Evolutionary conservation across 2,113 vertebrate genomes (phyloP), one percentile per base, ranked within the genome.

Genomic region (Dendrocopos noguchii): DNA sequence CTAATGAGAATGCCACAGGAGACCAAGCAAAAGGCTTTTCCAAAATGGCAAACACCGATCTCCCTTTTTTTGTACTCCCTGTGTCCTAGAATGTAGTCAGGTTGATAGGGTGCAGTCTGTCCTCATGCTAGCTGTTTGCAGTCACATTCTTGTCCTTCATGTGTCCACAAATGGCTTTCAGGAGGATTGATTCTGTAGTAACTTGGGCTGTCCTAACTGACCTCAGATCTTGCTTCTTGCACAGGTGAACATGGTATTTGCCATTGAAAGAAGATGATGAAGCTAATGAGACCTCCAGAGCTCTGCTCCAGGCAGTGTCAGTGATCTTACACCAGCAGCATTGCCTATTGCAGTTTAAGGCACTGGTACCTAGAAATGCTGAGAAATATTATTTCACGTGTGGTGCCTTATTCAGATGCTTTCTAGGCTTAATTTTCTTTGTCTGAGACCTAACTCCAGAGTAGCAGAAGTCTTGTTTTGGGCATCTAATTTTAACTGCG

Each of bases 21-120:
- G 25, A 70, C 15, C 6, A 65, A 76, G 22, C 1, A 6, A 61
- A 85, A 57, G 17, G 9, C 60, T 36, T 64, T 90, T 31, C 21
- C 76, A 24, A 61, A 66, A 61, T 0, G 0, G 2, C 10, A 14
- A 61, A 24, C 8, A 0, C 9, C 42, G 44, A 21, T 87, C 21
- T 75, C 18, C 24, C 10, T 60, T 82, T 57, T 70, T 16, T 33
- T 64, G n/a, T 55, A 10, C 10, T 34, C 1, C 15, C 47, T 10
- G 6, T 34, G 50, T 55, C 39, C 31, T 44, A 59, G 39, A 50
- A n/a, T 19, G 33, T 4, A 29, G 0, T 42, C 6, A 11, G 20
- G 25, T 47, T 57, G 59, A 4, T 19, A 47, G 22, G 50, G 12
- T 14, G 20, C 79, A 50, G 56, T 24, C n/a, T 53, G 19, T 24